Evolutionary conservation across 1,140 invertebrate species (phyloP).

Genomic region (Drosophila pallidifrons): DNA sequence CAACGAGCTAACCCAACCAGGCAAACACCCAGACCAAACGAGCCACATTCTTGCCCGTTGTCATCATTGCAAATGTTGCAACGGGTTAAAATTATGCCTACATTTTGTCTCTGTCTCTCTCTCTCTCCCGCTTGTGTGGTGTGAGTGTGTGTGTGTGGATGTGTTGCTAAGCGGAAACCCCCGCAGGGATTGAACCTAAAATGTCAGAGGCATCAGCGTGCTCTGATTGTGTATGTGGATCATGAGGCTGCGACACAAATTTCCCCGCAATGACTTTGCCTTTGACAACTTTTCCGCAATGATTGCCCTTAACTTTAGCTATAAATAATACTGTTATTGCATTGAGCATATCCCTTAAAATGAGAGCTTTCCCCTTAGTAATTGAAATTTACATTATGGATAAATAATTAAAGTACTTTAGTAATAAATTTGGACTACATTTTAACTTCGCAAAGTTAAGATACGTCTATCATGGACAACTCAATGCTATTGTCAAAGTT

Average conservation of each 20-base stretch:
- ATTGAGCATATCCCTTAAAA: background rate
- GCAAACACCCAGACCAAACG: slow-evolving; percentile 7
- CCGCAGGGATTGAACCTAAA: slow-evolving; percentile 80
- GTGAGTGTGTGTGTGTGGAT: slow-evolving; percentile 16
- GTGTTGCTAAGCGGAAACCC: slow-evolving; percentile 55
- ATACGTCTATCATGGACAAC: too few species aligned
- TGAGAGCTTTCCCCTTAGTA: background rate
- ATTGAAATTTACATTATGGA: background rate
- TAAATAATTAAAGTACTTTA: too few species aligned
- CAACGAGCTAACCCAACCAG: slow-evolving; percentile 6
- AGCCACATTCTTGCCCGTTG: slow-evolving; percentile 63
- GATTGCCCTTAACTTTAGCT: slow-evolving; percentile 60
- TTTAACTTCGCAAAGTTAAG: background rate
- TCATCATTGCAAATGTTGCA: slow-evolving; percentile 77
- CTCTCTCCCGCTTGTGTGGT: background rate
- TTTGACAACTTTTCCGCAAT: slow-evolving; percentile 47
- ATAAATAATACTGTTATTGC: slow-evolving; percentile 9
- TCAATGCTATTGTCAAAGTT: too few species aligned
- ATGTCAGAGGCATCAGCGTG: slow-evolving; percentile 79
- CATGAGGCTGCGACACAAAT: slow-evolving; percentile 56
- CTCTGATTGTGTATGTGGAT: slow-evolving; percentile 73
- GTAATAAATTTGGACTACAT: background rate
- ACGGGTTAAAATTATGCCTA: slow-evolving; percentile 69
- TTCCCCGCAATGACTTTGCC: slow-evolving; percentile 27
- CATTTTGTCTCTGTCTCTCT: slow-evolving; percentile 24